phyloP scores from a whole-genome alignment of 2,888 invertebrate genomes.

The Tachystola acroxantha region DNA sequence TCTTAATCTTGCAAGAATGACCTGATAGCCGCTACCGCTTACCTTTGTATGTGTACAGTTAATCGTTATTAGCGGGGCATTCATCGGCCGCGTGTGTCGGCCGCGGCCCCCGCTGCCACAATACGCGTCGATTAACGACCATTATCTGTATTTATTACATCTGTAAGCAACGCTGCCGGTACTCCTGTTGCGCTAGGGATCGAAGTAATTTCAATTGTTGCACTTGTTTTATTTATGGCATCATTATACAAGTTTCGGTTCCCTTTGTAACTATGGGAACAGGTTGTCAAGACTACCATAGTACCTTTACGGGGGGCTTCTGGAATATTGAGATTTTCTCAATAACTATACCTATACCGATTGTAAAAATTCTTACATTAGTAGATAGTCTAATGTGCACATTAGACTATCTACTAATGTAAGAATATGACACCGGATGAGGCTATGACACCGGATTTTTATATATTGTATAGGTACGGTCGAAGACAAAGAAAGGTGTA shows the following conservation, averaged over 20 bases:
- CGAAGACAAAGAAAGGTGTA: too few species aligned
- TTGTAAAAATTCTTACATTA: too few species aligned
- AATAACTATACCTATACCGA: too few species aligned
- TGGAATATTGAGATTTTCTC: too few species aligned
- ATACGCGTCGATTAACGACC: slow-evolving; percentile 52
- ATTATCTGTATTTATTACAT: slow-evolving; percentile 60
- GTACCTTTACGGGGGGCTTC: neutral
- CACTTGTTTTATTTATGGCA: too few species aligned
- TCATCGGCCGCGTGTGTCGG: slow-evolving; percentile 21
- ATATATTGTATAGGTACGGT: too few species aligned
- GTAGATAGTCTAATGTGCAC: too few species aligned
- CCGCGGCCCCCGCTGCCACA: slow-evolving; percentile 32
- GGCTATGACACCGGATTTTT: too few species aligned
- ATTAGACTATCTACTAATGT: too few species aligned
- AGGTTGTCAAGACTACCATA: neutral
- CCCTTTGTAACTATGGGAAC: neutral
- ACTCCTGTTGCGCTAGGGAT: neutral
- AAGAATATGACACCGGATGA: too few species aligned
- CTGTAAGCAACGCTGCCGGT: slow-evolving; percentile 25
- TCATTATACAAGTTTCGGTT: neutral
- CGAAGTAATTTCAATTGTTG: slow-evolving; percentile 3
- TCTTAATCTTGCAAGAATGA: slow-evolving; percentile 33
- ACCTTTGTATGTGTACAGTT: slow-evolving; percentile 32
- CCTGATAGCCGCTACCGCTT: slow-evolving; percentile 25
- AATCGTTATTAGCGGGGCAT: slow-evolving; percentile 49